These are phyloP conservation scores for Myiozetetes cayanensis DNA, from an alignment of 2,113 vertebrate species.

Conservation along the genomic window DNA sequence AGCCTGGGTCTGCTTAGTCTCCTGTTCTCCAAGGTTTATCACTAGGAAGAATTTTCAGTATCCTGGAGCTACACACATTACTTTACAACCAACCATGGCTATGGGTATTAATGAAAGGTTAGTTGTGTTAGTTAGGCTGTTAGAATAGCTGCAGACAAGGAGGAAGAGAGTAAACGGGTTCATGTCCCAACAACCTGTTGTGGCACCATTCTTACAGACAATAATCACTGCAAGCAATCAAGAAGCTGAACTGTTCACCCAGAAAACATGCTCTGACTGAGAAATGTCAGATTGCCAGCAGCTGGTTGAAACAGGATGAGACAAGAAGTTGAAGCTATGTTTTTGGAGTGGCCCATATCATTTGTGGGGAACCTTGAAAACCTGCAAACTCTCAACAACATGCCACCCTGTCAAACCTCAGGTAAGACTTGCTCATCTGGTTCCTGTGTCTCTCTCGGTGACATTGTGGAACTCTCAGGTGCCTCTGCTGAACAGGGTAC, in stretches of 20 bases:
- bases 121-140: not conserved
- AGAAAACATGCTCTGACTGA: not conserved
- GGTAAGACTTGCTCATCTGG: not conserved
- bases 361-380: not conserved
- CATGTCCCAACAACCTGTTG: not conserved
- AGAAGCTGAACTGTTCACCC: not conserved
- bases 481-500: not conserved
- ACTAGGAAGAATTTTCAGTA: not conserved
- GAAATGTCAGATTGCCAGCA: not conserved
- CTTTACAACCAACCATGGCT: not conserved
- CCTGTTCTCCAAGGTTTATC: not conserved
- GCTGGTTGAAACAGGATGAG: not conserved
- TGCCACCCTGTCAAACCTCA: not conserved
- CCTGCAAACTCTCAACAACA: not conserved
- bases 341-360: not conserved
- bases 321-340: not conserved
- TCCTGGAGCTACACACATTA: not conserved
- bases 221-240: not conserved
- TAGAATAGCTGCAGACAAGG: not conserved
- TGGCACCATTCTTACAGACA: not conserved
- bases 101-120: not conserved
- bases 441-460: not conserved
- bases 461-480: fast-evolving
- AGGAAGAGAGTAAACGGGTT: not conserved
- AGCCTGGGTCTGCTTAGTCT: not conserved